Percentiles rank a stretch among this genome's conserved stretches.
Conservation (phyloP, 2,888 invertebrate genomes). For the Apodemia mormo region DNA sequence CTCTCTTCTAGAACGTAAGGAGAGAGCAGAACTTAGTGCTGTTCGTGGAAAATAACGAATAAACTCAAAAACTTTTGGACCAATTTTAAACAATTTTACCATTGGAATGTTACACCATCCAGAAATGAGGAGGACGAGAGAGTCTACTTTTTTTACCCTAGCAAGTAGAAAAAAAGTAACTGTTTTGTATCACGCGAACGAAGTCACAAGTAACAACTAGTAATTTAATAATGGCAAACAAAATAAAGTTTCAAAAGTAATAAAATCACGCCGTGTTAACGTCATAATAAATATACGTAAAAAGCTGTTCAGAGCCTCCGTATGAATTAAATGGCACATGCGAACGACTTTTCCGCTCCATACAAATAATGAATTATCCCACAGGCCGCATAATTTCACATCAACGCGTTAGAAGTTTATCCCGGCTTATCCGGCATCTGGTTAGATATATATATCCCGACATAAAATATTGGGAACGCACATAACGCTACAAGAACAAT, state of each 20-base stretch:
- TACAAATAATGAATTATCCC: constrained; percentile 41
- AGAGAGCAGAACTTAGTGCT: no score
- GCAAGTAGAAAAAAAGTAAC: no score
- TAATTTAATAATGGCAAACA: neutral
- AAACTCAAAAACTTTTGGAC: no score
- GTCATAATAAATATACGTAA: constrained; percentile 15
- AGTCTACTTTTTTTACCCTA: no score
- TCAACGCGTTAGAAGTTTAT: constrained; percentile 33
- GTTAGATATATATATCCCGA: neutral
- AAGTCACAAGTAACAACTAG: no score
- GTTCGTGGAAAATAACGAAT: no score
- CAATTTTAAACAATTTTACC: no score
- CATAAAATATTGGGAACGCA: constrained; percentile 1
- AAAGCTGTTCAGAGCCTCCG: constrained; percentile 24
- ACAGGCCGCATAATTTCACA: constrained; percentile 38
- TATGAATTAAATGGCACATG: constrained; percentile 36
- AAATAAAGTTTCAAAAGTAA: constrained; percentile 1
- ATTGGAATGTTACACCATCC: no score
- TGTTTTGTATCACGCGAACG: no score
- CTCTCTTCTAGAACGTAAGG: no score
- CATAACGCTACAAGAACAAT: neutral
- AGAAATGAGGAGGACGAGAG: no score
- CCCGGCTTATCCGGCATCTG: constrained; percentile 10
- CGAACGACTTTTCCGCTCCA: constrained; percentile 36
- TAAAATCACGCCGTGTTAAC: neutral